Evolutionary conservation across 1,140 invertebrate species (phyloP), one percentile per base, ranked within the genome.

Genomic region (Drosophila kepulauana): DNA sequence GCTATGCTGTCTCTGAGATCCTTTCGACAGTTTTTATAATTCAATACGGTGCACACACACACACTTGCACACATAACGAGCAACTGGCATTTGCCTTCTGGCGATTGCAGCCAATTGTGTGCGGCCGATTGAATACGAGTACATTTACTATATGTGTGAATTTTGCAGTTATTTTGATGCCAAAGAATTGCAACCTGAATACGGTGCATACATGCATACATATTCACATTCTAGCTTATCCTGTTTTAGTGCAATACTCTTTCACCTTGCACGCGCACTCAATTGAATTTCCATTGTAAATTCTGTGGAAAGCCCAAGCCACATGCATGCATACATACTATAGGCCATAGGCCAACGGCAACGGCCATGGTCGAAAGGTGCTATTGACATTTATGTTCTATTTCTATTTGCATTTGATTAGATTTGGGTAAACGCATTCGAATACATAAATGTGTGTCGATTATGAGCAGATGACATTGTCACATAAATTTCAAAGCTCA

Each of bases 211-310:
- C 30, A 38, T 38, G 8, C 35, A 38, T 38, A 13, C 61, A 51
- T 46, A 41, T 33, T 48, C 45, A 48, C 15, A 13, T n/a, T 7
- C 41, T 10, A 5, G 7, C 6, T 52, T 8, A 1, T 51, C 16
- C 30, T 49, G 33, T 64, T 67, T 76, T 75, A 73, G 49, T 81
- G 58, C 54, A 56, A 66, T 66, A 65, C 70, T 63, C 67, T 71
- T 75, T 80, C 61, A 70, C 56, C 74, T 69, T 51, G 69, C 77
- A 78, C 73, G 78, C 65, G 78, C 81, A 88, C 66, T 88, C 81
- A 88, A 88, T 88, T 88, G 81, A 89, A 89, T 88, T 88, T 89
- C 73, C 81, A 89, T 84, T 81, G 78, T 57, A 56, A 81, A 65
- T 67, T 66, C 48, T 77, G 25, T 54, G 15, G 5, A 7, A 13